Evolutionary conservation across 2,888 invertebrate genomes (phyloP).

Genomic region (Cenopis cana): DNA sequence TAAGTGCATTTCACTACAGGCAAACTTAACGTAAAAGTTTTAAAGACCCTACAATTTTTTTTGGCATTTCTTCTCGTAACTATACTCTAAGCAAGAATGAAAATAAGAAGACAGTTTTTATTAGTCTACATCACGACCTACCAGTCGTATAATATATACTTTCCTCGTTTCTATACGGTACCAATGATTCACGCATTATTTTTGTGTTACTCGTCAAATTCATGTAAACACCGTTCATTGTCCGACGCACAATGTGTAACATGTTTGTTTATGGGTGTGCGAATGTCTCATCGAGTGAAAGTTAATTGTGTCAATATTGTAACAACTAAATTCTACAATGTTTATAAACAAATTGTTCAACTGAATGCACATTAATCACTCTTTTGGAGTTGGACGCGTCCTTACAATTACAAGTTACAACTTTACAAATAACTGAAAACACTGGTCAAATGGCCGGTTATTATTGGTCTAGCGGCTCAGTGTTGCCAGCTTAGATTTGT

Average conservation of each 20-base stretch:
- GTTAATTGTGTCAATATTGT: conserved; percentile 30
- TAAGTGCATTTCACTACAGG: background rate
- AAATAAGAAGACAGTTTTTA: background rate
- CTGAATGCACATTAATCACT: background rate
- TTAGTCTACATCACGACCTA: too few species aligned
- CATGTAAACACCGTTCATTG: conserved; percentile 22
- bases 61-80: too few species aligned
- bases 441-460: too few species aligned
- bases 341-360: background rate
- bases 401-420: too few species aligned
- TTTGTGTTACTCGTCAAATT: conserved; percentile 9
- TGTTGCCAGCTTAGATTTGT: too few species aligned
- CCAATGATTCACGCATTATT: background rate
- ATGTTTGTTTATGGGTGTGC: conserved; percentile 26
- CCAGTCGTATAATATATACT: background rate
- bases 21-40: too few species aligned
- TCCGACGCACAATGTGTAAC: conserved; percentile 35
- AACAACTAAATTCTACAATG: background rate
- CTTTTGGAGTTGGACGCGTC: too few species aligned
- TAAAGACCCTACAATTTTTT: too few species aligned
- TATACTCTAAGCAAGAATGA: background rate
- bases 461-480: too few species aligned
- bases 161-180: conserved; percentile 1
- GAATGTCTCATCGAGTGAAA: conserved; percentile 32
- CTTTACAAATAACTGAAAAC: too few species aligned